A percentile compares a stretch with the other conserved stretches of the same genome.
Evolutionary conservation across 2,888 invertebrate genomes (phyloP).

Genomic region (Eudasyphora cyanicolor): DNA sequence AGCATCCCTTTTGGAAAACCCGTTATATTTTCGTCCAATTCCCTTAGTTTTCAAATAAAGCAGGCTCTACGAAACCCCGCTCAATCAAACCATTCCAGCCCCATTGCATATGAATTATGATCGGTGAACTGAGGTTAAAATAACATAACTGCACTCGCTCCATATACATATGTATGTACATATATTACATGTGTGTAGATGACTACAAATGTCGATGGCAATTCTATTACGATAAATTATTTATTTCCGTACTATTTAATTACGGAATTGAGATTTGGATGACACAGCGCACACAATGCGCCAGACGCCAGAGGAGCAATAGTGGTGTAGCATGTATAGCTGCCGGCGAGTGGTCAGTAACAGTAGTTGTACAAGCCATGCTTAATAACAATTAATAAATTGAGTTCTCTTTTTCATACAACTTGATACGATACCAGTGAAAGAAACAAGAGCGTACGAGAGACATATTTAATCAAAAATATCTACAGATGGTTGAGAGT

Average conservation of each 20-base stretch:
- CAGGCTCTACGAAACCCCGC: neutral
- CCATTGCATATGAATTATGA: neutral
- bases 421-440: neutral
- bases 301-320: neutral
- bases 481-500: neutral
- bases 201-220: conserved; percentile 49
- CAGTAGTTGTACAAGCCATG: conserved; percentile 28
- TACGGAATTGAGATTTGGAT: conserved; percentile 51
- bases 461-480: conserved; percentile 28
- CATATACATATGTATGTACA: conserved; percentile 23
- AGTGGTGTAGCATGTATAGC: neutral
- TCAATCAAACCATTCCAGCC: neutral
- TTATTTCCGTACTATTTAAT: conserved; percentile 65
- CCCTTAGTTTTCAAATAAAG: too few species aligned
- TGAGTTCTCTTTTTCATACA: too few species aligned
- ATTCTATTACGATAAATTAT: conserved; percentile 60
- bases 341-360: neutral
- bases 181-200: too few species aligned
- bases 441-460: neutral
- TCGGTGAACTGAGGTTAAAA: neutral
- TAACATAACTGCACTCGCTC: conserved; percentile 25
- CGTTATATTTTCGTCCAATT: too few species aligned
- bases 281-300: conserved; percentile 25
- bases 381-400: conserved; percentile 45
- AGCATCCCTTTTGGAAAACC: too few species aligned